Percentiles rank a stretch among this genome's conserved stretches.
phyloP scores from a whole-genome alignment of 2,797 vertebrate genomes.

The Lepilemur septentrionalis region DNA sequence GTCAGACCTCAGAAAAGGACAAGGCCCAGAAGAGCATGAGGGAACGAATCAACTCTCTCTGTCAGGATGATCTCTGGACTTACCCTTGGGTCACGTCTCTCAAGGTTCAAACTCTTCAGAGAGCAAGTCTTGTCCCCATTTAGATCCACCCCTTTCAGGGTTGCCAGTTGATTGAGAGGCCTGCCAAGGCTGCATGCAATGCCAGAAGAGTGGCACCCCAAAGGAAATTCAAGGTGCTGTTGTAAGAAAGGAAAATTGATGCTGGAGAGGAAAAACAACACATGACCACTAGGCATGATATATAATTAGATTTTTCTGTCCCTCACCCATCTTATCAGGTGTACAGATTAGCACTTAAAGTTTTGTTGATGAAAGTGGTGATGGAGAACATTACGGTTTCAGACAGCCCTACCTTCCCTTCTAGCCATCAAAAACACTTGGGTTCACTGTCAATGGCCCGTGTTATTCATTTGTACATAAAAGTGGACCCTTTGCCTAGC shows the following conservation, averaged over 20 bases:
- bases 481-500: background rate
- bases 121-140: background rate
- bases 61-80: background rate
- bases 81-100: background rate
- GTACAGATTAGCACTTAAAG: background rate
- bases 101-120: constrained; percentile 23
- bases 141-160: background rate
- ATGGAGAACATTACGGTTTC: background rate
- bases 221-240: background rate
- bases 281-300: too few species aligned
- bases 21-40: background rate
- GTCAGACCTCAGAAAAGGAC: background rate
- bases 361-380: background rate
- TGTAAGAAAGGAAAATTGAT: background rate
- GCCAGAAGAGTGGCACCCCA: background rate
- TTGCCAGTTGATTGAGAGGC: background rate
- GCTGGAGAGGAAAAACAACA: background rate
- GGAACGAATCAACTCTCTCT: background rate
- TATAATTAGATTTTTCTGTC: background rate
- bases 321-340: background rate
- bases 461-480: constrained; percentile 1
- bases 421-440: background rate
- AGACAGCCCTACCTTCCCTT: background rate
- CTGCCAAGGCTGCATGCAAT: background rate
- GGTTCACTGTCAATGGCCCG: background rate